A percentile compares a stretch with the other conserved stretches of the same genome.
Evolutionary conservation across 2,888 invertebrate species (phyloP).

Genomic region (Microchrysa polita): DNA sequence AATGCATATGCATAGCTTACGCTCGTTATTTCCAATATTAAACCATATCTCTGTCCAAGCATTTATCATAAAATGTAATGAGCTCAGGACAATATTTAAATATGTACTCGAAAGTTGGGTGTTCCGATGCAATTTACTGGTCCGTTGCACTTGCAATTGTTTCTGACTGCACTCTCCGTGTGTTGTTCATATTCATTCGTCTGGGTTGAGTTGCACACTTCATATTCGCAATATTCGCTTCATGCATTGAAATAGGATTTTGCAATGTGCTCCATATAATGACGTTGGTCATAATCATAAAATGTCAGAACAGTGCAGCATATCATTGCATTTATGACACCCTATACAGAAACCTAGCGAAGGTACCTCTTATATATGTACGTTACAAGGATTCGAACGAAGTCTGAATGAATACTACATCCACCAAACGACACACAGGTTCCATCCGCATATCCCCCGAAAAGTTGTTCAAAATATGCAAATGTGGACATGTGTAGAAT

Average conservation of each 20-base stretch:
- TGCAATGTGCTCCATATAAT: conserved; percentile 28
- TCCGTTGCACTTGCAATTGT: conserved; percentile 50
- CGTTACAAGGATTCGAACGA: neutral
- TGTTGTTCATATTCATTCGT: conserved; percentile 17
- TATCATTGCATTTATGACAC: conserved; percentile 44
- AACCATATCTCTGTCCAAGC: conserved; percentile 6
- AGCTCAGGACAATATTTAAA: conserved; percentile 36
- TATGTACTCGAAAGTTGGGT: conserved; percentile 13
- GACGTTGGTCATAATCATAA: conserved; percentile 43
- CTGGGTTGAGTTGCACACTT: conserved; percentile 19
- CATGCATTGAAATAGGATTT: neutral
- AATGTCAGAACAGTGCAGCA: conserved; percentile 41
- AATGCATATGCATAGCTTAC: conserved; percentile 16
- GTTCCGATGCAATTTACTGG: conserved; percentile 48
- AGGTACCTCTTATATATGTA: neutral
- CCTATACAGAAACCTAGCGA: conserved; percentile 17
- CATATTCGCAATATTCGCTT: conserved; percentile 30
- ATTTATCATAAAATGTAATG: conserved; percentile 13
- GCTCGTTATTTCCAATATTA: conserved; percentile 13
- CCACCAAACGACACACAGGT: neutral
- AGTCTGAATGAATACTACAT: no score
- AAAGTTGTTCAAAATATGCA: conserved; percentile 33
- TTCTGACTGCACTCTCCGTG: conserved; percentile 34
- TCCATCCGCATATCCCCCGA: conserved; percentile 3
- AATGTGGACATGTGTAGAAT: conserved; percentile 35